Base-by-base conservation (phyloP, 2,797 vertebrate genomes). In the Apodemus agrarius region DNA sequence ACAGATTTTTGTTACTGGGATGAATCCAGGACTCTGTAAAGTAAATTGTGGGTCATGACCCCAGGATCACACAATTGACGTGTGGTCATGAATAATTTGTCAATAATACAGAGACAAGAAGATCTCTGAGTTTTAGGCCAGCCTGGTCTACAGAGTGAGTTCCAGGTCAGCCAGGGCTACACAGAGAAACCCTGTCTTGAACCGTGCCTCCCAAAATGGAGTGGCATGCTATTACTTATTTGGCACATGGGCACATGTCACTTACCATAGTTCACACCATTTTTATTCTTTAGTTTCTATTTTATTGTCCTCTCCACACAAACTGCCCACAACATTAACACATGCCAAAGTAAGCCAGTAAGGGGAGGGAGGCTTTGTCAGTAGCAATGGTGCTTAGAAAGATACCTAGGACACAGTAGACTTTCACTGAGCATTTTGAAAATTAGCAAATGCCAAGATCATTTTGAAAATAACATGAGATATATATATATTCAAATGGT, bases 401-500 rank as follows among this genome's bases (percentile, higher is more conserved):
- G 43, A 90, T 40, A 63, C 46, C 11, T 26, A 49, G 14, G 49
- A 84, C 26, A 31, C 19, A 14, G 0, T 8, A 46, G 19, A 12
- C 19, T 57, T 43, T 89, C 43, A 16, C 10, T 78, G 7, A 91
- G 46, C 14, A 74, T 40, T 90, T 79, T 13, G 24, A 59, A 34
- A 94, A 57, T 76, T n/a, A 95, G 52, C 86, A 63, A 89, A 57
- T n/a, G 24, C 61, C 59, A 90, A 74, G 65, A 7, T 95, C 72
- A 93, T 65, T 93, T 34, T 57, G 40, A 88, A 96, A n/a, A 80
- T 81, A 86, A 94, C 59, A 89, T 59, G 5, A 96, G 8, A 22
- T 61, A 63, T 43, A 31, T 8, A 8, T 87, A n/a, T n/a, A n/a
- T n/a, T 54, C 61, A 57, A n/a, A 90, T 84, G 21, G 76, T 72